Conservation (phyloP, 2,888 invertebrate genomes). For the Germaria angustata region DNA sequence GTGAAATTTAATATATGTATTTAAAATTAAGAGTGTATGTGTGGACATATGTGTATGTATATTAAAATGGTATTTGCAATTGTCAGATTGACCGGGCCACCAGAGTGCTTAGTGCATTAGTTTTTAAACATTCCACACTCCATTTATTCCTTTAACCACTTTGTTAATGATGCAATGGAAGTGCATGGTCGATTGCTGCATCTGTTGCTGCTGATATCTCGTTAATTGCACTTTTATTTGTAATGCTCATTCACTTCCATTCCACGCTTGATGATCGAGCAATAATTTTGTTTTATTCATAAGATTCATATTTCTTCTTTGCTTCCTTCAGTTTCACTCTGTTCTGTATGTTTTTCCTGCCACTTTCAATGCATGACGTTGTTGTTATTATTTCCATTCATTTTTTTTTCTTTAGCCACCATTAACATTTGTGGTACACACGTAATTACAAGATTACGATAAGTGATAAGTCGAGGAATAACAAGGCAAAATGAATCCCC, state of each 20-base stretch:
- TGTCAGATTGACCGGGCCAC: too few species aligned
- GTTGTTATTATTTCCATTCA: not conserved
- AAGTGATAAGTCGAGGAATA: slow-evolving; percentile 66
- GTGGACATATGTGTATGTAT: not conserved
- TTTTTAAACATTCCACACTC: slow-evolving; percentile 67
- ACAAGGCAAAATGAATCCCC: slow-evolving; percentile 25
- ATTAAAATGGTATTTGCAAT: slow-evolving; percentile 36
- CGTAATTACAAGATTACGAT: slow-evolving; percentile 71
- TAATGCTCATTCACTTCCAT: slow-evolving; percentile 49
- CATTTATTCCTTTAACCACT: slow-evolving; percentile 61
- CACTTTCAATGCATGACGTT: not conserved
- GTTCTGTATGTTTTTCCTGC: not conserved
- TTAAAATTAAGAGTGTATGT: too few species aligned
- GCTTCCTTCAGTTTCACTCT: slow-evolving; percentile 9
- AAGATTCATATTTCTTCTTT: slow-evolving; percentile 1
- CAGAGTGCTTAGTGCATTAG: slow-evolving; percentile 52
- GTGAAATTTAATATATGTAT: too few species aligned
- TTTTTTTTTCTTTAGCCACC: slow-evolving; percentile 56
- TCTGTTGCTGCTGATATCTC: slow-evolving; percentile 51
- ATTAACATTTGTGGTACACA: slow-evolving; percentile 69
- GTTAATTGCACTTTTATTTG: slow-evolving; percentile 66
- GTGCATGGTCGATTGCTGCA: slow-evolving; percentile 12
- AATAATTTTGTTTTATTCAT: not conserved
- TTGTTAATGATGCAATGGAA: slow-evolving; percentile 58
- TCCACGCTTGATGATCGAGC: slow-evolving; percentile 12